Conservation (phyloP, 2,797 vertebrate genomes). For the Falco peregrinus region DNA sequence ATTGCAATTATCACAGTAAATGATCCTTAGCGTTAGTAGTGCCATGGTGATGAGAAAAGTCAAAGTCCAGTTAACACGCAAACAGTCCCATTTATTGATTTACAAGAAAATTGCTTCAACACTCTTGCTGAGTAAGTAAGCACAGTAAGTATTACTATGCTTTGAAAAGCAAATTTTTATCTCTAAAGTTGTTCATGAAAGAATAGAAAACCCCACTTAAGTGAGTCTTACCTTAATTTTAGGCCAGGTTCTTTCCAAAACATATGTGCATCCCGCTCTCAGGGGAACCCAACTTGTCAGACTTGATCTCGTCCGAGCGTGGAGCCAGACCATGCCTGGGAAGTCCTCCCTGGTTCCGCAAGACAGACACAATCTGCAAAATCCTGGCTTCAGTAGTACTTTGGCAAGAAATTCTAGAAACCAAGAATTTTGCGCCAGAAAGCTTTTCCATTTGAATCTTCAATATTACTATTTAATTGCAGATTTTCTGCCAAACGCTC, state of each 20-base stretch:
- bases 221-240: not conserved
- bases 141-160: not conserved
- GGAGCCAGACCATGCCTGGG: not conserved
- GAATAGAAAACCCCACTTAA: not conserved
- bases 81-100: not conserved
- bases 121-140: not conserved
- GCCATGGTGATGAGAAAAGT: not conserved
- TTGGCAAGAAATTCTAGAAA: not conserved
- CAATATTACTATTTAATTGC: not conserved
- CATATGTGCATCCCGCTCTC: fast-evolving
- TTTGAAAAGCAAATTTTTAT: not conserved
- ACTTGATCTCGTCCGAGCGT: not conserved
- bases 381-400: not conserved
- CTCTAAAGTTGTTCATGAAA: not conserved
- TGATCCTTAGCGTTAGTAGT: not conserved
- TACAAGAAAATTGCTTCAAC: not conserved
- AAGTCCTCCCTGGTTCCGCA: not conserved
- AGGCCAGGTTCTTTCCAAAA: not conserved
- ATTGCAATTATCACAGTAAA: not conserved
- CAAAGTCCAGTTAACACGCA: not conserved
- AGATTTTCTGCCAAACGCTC: not conserved
- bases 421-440: not conserved
- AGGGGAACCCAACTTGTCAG: not conserved
- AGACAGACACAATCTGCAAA: not conserved
- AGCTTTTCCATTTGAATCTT: not conserved